Percentiles rank a stretch among this genome's conserved stretches.
Conservation (phyloP, 2,888 invertebrate species). For the Cyclophora punctaria region DNA sequence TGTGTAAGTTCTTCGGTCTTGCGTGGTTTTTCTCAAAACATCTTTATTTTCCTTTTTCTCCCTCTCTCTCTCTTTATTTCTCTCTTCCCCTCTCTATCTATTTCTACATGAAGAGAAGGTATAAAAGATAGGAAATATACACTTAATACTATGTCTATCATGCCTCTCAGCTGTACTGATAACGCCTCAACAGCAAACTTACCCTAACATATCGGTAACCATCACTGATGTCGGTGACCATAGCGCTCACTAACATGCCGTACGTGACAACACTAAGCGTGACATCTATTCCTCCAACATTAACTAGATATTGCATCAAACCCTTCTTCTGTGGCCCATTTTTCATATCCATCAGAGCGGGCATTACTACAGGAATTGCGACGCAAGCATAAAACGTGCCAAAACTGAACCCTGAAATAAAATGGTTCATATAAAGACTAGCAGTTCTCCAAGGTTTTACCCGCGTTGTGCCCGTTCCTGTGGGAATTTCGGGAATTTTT, state of each 20-base stretch:
- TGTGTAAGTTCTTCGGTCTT: not conserved
- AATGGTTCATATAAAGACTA: too few species aligned
- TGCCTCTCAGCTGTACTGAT: not conserved
- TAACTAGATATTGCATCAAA: constrained; percentile 58
- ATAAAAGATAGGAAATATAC: too few species aligned
- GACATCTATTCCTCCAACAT: constrained; percentile 57
- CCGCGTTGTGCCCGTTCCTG: too few species aligned
- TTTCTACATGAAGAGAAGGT: too few species aligned
- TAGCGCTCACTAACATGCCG: constrained; percentile 49
- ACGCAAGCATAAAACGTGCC: constrained; percentile 61
- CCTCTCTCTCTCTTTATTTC: too few species aligned
- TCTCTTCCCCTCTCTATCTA: too few species aligned
- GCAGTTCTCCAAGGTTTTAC: too few species aligned
- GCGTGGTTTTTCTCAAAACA: not conserved
- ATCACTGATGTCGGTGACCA: constrained; percentile 43
- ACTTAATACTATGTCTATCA: not conserved
- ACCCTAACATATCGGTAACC: constrained; percentile 51
- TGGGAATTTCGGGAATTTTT: too few species aligned
- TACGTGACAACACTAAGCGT: constrained; percentile 62
- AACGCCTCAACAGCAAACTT: too few species aligned
- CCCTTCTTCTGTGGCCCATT: constrained; percentile 33
- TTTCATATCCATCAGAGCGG: constrained; percentile 39
- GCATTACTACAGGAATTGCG: constrained; percentile 56
- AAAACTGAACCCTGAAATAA: not conserved
- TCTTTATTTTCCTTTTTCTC: not conserved